Conservation (phyloP, 2,113 vertebrate species). For the Osmerus eperlanus region DNA sequence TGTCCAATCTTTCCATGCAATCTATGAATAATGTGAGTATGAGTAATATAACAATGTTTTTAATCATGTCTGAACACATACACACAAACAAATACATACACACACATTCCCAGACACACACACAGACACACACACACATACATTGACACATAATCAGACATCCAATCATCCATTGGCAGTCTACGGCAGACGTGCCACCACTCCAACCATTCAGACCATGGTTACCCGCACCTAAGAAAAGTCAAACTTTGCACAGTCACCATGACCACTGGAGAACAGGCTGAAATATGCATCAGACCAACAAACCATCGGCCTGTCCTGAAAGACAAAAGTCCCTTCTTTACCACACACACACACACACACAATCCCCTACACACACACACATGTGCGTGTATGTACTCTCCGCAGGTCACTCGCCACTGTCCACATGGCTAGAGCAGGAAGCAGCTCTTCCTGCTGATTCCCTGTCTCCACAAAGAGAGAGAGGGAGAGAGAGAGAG, state of each 20-base stretch:
- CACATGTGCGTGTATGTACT: background rate
- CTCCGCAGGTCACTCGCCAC: background rate
- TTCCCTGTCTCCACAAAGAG: slow-evolving; percentile 16
- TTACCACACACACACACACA: slow-evolving; percentile 4
- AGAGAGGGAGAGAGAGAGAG: background rate
- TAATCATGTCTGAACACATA: background rate
- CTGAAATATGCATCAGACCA: slow-evolving; percentile 49
- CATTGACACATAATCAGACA: background rate
- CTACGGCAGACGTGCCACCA: background rate
- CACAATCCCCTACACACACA: background rate
- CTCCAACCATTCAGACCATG: slow-evolving; percentile 25
- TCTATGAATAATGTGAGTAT: too few relatives aligned
- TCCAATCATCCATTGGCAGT: background rate
- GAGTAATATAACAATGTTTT: too few relatives aligned
- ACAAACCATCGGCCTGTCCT: slow-evolving; percentile 44
- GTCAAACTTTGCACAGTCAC: slow-evolving; percentile 63
- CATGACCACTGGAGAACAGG: slow-evolving; percentile 52
- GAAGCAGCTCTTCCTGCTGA: slow-evolving; percentile 52
- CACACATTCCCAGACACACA: slow-evolving; percentile 19
- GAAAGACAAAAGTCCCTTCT: background rate
- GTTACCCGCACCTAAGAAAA: slow-evolving; percentile 51
- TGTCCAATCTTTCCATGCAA: background rate
- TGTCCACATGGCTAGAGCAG: slow-evolving; percentile 25
- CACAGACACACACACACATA: slow-evolving; percentile 30
- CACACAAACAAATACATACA: background rate